Conservation (phyloP, 2,113 vertebrate genomes). For the Limanda limanda region DNA sequence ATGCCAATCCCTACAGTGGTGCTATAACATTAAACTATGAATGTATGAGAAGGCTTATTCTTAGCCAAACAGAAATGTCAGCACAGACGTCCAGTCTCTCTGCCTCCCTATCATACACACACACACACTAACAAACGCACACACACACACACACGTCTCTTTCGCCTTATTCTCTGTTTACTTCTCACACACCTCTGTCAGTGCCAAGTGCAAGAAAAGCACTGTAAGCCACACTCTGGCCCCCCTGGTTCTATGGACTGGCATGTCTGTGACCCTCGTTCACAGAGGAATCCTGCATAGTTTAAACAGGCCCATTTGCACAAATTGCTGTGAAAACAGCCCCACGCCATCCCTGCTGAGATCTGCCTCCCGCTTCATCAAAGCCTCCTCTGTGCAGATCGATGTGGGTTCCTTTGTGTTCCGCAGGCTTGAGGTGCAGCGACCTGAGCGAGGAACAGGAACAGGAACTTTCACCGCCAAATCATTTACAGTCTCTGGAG, state of each 20-base stretch:
- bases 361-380: slow-evolving; percentile 50
- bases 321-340: slow-evolving; percentile 76
- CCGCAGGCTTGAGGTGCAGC: background rate
- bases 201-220: slow-evolving; percentile 51
- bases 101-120: background rate
- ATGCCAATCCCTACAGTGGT: background rate
- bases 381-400: slow-evolving; percentile 68
- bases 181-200: slow-evolving; percentile 22
- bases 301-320: slow-evolving; percentile 70
- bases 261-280: slow-evolving; percentile 49
- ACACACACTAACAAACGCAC: background rate
- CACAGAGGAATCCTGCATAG: slow-evolving; percentile 53
- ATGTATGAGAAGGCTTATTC: slow-evolving; percentile 13
- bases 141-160: slow-evolving; percentile 1
- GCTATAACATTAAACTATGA: background rate
- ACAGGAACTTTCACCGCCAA: slow-evolving; percentile 19
- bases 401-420: slow-evolving; percentile 68
- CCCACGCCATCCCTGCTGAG: slow-evolving; percentile 34
- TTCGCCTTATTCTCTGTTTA: slow-evolving; percentile 1
- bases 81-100: background rate
- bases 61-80: slow-evolving; percentile 7
- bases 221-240: slow-evolving; percentile 28
- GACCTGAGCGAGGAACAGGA: background rate
- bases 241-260: slow-evolving; percentile 9
- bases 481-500: background rate